Evolutionary conservation across 2,797 vertebrate species (phyloP), one percentile per base, ranked within the genome.

Genomic region (Buphagus erythrorhynchus): DNA sequence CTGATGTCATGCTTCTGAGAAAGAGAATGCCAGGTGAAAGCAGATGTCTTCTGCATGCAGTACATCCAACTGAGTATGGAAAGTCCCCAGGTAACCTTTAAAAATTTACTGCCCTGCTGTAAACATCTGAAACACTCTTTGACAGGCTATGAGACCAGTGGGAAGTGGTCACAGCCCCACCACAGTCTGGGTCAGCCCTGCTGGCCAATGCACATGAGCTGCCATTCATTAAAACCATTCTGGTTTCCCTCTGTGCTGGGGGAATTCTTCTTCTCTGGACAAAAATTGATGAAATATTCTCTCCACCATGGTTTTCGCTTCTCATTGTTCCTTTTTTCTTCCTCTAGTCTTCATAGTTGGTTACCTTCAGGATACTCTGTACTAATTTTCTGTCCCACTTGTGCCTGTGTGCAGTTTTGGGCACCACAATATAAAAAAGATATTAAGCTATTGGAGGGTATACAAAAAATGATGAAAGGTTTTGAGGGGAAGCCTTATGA

Each of bases 141-240:
- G 55, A 46, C n/a, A 77, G 54, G 24, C 16, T 19, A 54, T 1
- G 4, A 76, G 52, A 82, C 35, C n/a, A 65, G 18, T 9, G 8
- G 38, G 26, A 51, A 33, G 15, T 35, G 40, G 33, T 40, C 68
- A 26, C 36, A 24, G 4, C 17, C 31, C 14, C 1, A 2, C 12
- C 3, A 1, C 42, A 72, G 36, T 43, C 13, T 52, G 24, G 48
- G 24, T 51, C 85, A 72, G 35, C 24, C 26, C 21, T 0, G 1
- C 28, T 38, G 31, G 36, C 13, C 43, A 51, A 26, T 0, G 0
- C 0, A 3, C 7, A 7, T 2, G 11, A 83, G 13, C 29, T 86
- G 43, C 20, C 58, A 28, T 61, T 92, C 43, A 43, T 61, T 73
- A 28, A 10, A 29, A 7, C 54, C 58, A n/a, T 36, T 75, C 54